Evolutionary conservation across 2,113 vertebrate species (phyloP).

Genomic region (Nycticebus coucang): DNA sequence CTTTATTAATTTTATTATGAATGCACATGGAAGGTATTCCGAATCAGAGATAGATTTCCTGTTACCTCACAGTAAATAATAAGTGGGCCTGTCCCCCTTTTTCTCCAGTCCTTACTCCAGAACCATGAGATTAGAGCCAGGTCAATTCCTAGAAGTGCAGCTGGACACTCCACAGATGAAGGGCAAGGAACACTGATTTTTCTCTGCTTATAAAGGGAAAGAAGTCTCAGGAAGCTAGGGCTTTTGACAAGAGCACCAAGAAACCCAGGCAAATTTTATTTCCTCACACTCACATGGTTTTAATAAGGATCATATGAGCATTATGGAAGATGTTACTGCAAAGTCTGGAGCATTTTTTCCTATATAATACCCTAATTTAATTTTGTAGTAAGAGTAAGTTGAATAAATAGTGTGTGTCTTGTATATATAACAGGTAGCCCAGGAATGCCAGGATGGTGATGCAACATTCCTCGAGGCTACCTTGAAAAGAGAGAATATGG

Average conservation of each 20-base stretch:
- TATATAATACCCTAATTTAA: background rate
- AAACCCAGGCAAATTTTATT: background rate
- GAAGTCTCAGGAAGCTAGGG: background rate
- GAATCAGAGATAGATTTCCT: background rate
- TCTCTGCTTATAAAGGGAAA: background rate
- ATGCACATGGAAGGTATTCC: background rate
- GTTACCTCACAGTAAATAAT: background rate
- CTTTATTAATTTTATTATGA: background rate
- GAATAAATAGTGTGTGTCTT: conserved; percentile 3
- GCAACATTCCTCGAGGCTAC: background rate
- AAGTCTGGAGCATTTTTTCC: conserved; percentile 7
- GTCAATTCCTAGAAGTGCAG: background rate
- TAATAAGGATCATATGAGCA: conserved; percentile 37
- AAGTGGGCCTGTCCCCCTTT: accelerated
- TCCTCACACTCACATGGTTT: background rate
- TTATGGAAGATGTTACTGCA: background rate
- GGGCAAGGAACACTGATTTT: background rate
- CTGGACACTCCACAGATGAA: background rate
- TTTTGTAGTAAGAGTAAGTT: background rate
- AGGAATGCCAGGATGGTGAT: background rate
- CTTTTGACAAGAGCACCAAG: background rate
- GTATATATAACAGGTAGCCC: background rate
- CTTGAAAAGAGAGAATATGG: background rate
- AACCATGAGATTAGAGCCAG: background rate
- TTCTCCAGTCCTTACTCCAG: background rate